Evolutionary conservation across 2,888 invertebrate genomes (phyloP).

Genomic region (Ormia ochracea): DNA sequence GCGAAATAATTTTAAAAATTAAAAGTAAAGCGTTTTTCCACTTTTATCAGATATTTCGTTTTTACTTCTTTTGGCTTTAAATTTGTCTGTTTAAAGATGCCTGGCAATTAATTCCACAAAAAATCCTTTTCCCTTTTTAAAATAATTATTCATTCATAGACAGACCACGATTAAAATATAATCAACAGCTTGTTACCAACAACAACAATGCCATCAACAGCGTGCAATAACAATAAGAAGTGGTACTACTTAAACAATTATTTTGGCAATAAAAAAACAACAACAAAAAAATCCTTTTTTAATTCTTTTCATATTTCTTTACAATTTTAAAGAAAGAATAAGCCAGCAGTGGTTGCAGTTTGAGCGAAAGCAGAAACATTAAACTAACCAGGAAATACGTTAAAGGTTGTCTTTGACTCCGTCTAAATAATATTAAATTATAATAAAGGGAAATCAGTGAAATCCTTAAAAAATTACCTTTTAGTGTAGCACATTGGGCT

Average conservation of each 20-base stretch:
- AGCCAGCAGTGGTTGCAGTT: background rate
- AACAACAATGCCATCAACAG: constrained; percentile 4
- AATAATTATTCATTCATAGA: too few relatives aligned
- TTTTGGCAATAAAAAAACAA: constrained; percentile 46
- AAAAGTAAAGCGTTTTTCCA: too few relatives aligned
- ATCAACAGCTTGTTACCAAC: constrained; percentile 57
- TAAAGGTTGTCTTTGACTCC: constrained; percentile 41
- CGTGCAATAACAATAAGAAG: constrained; percentile 51
- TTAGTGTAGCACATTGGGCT: constrained; percentile 67
- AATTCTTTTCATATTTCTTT: background rate
- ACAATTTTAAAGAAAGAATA: background rate
- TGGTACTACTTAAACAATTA: constrained; percentile 60
- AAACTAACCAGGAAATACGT: background rate
- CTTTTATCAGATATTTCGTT: too few relatives aligned
- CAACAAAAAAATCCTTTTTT: constrained; percentile 30
- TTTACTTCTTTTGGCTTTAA: too few relatives aligned
- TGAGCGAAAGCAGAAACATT: background rate
- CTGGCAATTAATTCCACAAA: too few relatives aligned
- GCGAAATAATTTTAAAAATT: too few relatives aligned
- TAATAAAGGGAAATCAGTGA: constrained; percentile 47
- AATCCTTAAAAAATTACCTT: constrained; percentile 74
- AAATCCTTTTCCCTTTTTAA: too few relatives aligned
- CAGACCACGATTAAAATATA: constrained; percentile 43
- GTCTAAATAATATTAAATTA: constrained; percentile 54
- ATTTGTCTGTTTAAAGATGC: too few relatives aligned